phyloP scores from a whole-genome alignment of 1,140 invertebrate species.

The Drosophila kikkawai region DNA sequence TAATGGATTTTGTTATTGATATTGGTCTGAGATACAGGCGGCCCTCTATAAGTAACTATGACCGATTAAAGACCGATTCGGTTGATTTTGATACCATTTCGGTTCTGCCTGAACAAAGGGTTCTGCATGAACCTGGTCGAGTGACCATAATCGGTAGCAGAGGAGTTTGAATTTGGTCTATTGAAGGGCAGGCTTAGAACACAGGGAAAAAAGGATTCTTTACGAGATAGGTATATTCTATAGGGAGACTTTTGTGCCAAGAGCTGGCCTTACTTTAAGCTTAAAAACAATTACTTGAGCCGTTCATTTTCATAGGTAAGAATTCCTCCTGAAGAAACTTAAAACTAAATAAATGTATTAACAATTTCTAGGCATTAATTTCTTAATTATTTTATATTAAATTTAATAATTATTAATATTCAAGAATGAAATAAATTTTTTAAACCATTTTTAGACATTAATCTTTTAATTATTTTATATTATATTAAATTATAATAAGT shows the following conservation, averaged over 20 bases:
- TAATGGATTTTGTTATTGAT: not conserved
- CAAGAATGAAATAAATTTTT: too few species aligned
- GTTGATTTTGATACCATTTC: not conserved
- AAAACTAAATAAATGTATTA: not conserved
- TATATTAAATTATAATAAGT: not conserved
- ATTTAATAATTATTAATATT: not conserved
- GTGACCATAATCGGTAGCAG: constrained; percentile 3
- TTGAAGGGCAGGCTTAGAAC: not conserved
- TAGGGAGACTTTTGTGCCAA: not conserved
- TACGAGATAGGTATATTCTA: too few species aligned
- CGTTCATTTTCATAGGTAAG: not conserved
- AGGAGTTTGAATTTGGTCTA: not conserved
- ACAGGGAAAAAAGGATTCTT: not conserved
- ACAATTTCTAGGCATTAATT: not conserved
- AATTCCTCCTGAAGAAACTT: not conserved
- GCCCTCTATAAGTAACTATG: not conserved
- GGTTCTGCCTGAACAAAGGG: not conserved
- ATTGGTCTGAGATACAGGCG: not conserved
- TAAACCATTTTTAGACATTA: too few species aligned
- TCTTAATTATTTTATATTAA: not conserved
- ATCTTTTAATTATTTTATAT: too few species aligned
- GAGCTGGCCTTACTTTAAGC: not conserved
- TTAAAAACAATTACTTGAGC: not conserved
- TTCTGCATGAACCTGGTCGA: constrained; percentile 1
- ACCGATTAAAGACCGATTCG: not conserved